Evolutionary conservation across 37 sponge, comb jelly and placozoan species (phyloP).

Genomic region (Cliona cf. orientalis): DNA sequence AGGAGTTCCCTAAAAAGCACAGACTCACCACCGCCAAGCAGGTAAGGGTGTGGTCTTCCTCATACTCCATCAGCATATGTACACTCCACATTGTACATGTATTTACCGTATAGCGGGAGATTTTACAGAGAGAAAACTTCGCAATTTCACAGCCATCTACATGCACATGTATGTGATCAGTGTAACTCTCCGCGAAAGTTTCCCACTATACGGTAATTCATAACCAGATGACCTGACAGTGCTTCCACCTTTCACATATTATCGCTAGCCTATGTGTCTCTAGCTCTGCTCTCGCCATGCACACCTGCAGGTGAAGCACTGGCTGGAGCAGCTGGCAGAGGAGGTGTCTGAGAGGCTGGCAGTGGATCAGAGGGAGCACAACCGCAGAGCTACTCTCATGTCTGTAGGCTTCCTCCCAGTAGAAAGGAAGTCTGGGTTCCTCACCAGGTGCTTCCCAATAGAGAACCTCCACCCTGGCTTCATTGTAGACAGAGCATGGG

Average conservation of each 20-base stretch:
- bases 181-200: background rate
- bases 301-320: slow-evolving; percentile 34
- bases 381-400: background rate
- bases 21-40: slow-evolving; percentile 53
- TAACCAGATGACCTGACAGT: too few relatives aligned
- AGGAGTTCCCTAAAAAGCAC: slow-evolving; percentile 80
- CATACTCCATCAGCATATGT: too few relatives aligned
- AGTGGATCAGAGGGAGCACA: slow-evolving; percentile 46
- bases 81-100: too few relatives aligned
- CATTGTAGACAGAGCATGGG: background rate
- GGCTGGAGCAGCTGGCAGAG: slow-evolving; percentile 61
- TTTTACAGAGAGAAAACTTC: background rate
- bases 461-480: background rate
- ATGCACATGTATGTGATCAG: background rate
- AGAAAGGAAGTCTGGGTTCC: background rate
- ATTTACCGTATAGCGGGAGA: too few relatives aligned
- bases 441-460: background rate
- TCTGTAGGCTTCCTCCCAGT: background rate
- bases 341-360: slow-evolving; percentile 67
- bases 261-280: too few relatives aligned
- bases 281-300: background rate
- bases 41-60: slow-evolving; percentile 9
- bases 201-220: background rate
- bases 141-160: background rate
- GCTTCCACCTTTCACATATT: too few relatives aligned